Evolutionary conservation across 1,140 invertebrate species (phyloP), one percentile per base, ranked within the genome.

Genomic region (Sycophaga agraensis): DNA sequence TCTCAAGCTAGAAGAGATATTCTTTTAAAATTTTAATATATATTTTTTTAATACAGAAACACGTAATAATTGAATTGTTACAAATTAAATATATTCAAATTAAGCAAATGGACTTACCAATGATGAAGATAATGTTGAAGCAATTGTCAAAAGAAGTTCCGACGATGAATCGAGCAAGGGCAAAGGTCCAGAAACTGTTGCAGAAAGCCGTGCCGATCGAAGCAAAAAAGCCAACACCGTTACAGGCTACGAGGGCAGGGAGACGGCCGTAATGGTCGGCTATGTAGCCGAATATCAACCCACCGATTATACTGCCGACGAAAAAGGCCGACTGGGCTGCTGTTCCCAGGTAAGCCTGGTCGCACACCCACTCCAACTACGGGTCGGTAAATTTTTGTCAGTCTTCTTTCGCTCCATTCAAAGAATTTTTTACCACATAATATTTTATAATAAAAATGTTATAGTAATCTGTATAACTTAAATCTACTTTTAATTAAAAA

Each of bases 81-180:
- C n/a, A n/a, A n/a, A n/a, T n/a, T n/a, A n/a, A n/a, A n/a, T n/a
- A n/a, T n/a, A n/a, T n/a, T n/a, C 5, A 31, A 31, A 31, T 31
- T 4, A 31, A 31, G 11, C 4, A 31, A 11, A 4, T 11, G 2
- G 1, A 45, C 49, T 51, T 80, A 94, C 91, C 89, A 60, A 94
- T 84, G 67, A 94, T 94, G 70, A 94, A 94, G 86, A 94, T 92
- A 86, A 94, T 93, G 42, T 92, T 93, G 75, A 94, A 94, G 69
- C 91, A 92, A 72, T 93, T 94, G 73, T 94, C 92, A 69, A 94
- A 94, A 0, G 91, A 90, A 50, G 93, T 82, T 21, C 92, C 92
- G 1, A 93, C 90, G 24, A 94, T 80, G 75, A 94, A 89, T 34
- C 92, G 82, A 70, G 90, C 91, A 0, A 89, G 60, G 6, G 88